A percentile compares a stretch with the other conserved stretches of the same genome.
These are phyloP conservation scores for Xestia c-nigrum DNA, from an alignment of 2,888 invertebrate genomes.

Conservation along the genomic window DNA sequence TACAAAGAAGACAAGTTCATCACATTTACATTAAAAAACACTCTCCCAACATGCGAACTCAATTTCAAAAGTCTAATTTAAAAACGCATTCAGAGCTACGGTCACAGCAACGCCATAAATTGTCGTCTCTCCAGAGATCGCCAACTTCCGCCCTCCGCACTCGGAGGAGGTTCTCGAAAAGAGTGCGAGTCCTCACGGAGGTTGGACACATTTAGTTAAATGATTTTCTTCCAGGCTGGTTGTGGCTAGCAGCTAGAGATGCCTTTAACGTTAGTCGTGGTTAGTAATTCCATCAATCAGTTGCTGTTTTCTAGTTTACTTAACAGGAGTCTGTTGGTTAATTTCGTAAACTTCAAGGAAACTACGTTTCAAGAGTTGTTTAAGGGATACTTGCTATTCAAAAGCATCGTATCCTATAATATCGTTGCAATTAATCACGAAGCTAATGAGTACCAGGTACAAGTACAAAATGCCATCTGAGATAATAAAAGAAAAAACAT, in stretches of 20 bases:
- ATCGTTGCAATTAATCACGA: background rate
- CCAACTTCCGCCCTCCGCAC: conserved; percentile 8
- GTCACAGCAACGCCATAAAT: conserved; percentile 39
- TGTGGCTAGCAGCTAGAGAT: background rate
- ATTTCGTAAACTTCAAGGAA: background rate
- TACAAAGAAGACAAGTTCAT: background rate
- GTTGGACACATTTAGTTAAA: conserved; percentile 24
- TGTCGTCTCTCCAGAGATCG: conserved; percentile 8
- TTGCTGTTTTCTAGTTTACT: background rate
- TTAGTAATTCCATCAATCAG: background rate
- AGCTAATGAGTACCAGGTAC: background rate
- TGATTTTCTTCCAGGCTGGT: conserved; percentile 7
- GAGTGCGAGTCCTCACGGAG: conserved; percentile 19
- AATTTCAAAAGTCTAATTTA: conserved; percentile 28
- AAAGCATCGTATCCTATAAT: background rate
- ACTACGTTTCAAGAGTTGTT: background rate
- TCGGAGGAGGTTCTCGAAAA: conserved; percentile 4
- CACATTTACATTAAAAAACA: background rate
- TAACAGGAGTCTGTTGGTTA: background rate
- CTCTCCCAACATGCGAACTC: background rate
- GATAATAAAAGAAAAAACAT: background rate
- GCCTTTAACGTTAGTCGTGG: background rate
- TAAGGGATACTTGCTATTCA: too few species aligned
- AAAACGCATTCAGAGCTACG: conserved; percentile 23
- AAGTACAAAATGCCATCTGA: background rate